phyloP scores from a whole-genome alignment of 1,140 invertebrate species.

The Oedothorax gibbosus region DNA sequence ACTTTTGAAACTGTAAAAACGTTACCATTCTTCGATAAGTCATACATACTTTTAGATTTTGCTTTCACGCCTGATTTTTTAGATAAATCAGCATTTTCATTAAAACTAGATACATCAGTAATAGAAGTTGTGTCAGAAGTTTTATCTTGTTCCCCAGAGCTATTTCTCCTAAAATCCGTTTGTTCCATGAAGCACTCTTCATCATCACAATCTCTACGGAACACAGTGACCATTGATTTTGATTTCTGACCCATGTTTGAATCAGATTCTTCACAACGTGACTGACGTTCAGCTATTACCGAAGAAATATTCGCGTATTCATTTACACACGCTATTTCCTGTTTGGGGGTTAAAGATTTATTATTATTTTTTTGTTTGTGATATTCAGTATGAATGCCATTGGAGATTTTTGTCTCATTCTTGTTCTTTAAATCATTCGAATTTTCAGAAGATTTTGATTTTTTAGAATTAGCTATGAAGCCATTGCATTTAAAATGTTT shows the following conservation, averaged over 20 bases:
- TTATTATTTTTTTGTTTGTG: not conserved
- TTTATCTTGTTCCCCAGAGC: no score
- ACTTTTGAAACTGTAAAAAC: not conserved
- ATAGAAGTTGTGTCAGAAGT: no score
- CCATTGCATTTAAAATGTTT: constrained; percentile 48
- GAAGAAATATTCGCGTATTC: constrained; percentile 39
- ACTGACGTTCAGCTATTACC: not conserved
- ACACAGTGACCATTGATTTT: not conserved
- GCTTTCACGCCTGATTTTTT: not conserved
- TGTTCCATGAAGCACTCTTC: no score
- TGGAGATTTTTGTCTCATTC: constrained; percentile 10
- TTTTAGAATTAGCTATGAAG: constrained; percentile 29
- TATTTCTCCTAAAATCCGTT: no score
- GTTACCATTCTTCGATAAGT: constrained; percentile 11
- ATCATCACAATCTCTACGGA: not conserved
- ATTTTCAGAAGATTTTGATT: not conserved
- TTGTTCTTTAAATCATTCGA: not conserved
- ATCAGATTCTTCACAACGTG: not conserved
- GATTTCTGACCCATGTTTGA: not conserved
- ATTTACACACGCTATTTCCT: constrained; percentile 2
- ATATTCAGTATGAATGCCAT: not conserved
- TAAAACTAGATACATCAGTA: no score
- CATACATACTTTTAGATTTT: constrained; percentile 37
- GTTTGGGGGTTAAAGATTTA: not conserved
- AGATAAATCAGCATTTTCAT: no score